Evolutionary conservation across 2,113 vertebrate genomes (phyloP).

Genomic region (Pterocles burchelli): DNA sequence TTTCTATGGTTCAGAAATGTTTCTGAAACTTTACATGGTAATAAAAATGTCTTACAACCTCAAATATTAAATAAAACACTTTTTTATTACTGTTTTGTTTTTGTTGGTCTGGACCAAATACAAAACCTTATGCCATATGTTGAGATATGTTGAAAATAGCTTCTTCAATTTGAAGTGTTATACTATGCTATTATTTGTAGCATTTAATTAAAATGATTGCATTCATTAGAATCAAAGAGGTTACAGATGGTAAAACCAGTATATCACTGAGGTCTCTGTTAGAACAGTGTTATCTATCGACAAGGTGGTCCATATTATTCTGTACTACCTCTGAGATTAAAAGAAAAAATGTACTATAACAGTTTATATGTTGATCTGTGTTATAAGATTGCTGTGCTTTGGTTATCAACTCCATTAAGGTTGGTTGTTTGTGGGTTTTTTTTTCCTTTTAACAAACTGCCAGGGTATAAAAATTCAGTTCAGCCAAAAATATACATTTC

Average conservation of each 20-base stretch:
- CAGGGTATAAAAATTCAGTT: neutral
- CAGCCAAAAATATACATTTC: neutral
- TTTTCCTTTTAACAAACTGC: neutral
- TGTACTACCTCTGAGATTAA: neutral
- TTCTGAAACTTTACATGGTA: constrained; percentile 58
- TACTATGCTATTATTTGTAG: neutral
- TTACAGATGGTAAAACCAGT: neutral
- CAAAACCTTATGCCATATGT: constrained; percentile 30
- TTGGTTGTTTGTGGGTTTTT: neutral
- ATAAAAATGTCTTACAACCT: constrained; percentile 66
- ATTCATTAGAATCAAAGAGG: constrained; percentile 22
- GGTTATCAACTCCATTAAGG: neutral
- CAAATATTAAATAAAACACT: constrained; percentile 61
- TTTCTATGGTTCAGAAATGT: constrained; percentile 64
- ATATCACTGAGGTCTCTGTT: neutral
- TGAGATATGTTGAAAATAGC: constrained; percentile 32
- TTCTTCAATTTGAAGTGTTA: constrained; percentile 16
- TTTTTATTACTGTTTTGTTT: neutral
- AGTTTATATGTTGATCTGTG: neutral
- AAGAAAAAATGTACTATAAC: neutral
- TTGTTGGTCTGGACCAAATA: constrained; percentile 27
- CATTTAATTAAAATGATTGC: constrained; percentile 55
- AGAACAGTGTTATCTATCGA: neutral
- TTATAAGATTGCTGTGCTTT: neutral
- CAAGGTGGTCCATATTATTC: neutral